Evolutionary conservation across 2,797 vertebrate species (phyloP).

Genomic region (Hafferia zeledoni): DNA sequence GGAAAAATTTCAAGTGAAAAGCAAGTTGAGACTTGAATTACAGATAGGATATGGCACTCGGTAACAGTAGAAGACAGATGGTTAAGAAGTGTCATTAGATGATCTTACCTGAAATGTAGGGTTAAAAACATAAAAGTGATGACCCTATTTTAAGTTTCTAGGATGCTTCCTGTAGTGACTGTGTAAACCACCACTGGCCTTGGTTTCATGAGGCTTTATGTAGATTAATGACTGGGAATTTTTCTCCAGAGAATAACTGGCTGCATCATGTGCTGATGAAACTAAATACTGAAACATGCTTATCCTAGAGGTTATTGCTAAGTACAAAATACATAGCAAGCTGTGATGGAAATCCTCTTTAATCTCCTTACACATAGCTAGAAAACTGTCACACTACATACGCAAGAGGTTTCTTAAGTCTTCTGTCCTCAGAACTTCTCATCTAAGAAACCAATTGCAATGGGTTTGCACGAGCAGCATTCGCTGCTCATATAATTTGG

Average conservation of each 20-base stretch:
- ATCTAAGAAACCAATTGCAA: background rate
- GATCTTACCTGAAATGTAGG: background rate
- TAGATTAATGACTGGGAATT: background rate
- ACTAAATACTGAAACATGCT: background rate
- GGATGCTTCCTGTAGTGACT: background rate
- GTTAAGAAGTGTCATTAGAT: constrained; percentile 9
- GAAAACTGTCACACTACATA: background rate
- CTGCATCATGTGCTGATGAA: background rate
- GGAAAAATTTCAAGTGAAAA: background rate
- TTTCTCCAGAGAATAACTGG: background rate
- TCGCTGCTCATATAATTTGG: background rate
- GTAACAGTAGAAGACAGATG: background rate
- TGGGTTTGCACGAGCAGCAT: background rate
- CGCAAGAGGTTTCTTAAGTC: background rate
- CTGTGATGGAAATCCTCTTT: constrained; percentile 3
- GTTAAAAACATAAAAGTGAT: background rate
- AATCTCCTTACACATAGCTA: background rate
- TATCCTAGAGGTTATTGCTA: background rate
- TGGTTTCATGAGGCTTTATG: background rate
- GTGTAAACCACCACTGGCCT: background rate
- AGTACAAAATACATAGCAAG: background rate
- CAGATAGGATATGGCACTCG: background rate
- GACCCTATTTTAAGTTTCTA: background rate
- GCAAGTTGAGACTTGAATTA: background rate
- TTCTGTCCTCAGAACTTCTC: background rate